Evolutionary conservation across 2,797 vertebrate genomes (phyloP), one percentile per base, ranked within the genome.

Genomic region (Oophaga sylvatica): DNA sequence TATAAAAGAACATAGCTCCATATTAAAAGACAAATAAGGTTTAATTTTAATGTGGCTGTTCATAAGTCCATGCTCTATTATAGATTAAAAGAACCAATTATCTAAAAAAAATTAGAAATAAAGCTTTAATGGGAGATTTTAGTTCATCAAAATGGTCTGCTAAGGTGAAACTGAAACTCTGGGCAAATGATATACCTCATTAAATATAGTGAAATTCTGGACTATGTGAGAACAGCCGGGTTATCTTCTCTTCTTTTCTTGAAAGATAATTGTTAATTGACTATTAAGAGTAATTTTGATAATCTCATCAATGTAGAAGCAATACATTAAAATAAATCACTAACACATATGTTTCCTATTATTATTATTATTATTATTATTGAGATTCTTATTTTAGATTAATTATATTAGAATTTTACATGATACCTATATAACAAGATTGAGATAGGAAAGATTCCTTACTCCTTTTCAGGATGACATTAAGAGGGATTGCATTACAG

Each of bases 1-100:
- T 95, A 94, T 90, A 91, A 89, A 92, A 92, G 90, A 94, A 94
- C 94, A 94, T 87, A 93, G 91, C 90, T 91, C 91, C 91, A 91
- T 92, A 94, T 94, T 94, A 94, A 95, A 94, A 95, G 90, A 94
- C 91, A 95, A 95, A 94, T 93, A 93, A 92, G 90, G 90, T 94
- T 93, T 94, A 93, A 94, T 95, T 95, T 95, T 94, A 95, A 95
- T 94, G 88, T 89, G 92, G 91, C 90, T 93, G 91, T 85, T 92
- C 91, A 89, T 92, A 93, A 93, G 90, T 90, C 90, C 91, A 91
- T 90, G 90, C 92, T 93, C 90, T 89, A 92, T 93, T 94, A 93
- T 88, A 94, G 79, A 85, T 76, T 85, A 85, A 88, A 81, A 76
- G 70, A 85, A 73, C 59, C 59, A 85, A 76, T 67, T 76, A 75